phyloP scores from a whole-genome alignment of 2,797 vertebrate genomes.

The Hydrolagus colliei region DNA sequence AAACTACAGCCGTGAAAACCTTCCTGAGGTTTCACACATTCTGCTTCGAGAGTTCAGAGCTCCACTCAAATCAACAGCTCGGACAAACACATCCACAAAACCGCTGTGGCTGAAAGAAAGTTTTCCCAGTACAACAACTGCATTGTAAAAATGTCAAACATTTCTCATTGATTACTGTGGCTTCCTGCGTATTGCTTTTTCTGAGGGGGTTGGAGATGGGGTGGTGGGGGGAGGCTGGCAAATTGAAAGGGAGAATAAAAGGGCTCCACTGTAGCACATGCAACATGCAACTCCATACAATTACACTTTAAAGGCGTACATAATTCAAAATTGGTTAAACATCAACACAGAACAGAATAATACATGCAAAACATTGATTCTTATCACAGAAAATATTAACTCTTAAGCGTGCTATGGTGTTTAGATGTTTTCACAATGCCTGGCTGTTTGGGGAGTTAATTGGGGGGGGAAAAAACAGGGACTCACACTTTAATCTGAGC shows the following conservation, averaged over 20 bases:
- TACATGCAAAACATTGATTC: too few relatives aligned
- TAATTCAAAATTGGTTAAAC: too few relatives aligned
- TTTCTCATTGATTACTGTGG: background rate
- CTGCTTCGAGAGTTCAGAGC: background rate
- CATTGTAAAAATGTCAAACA: background rate
- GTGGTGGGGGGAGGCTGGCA: background rate
- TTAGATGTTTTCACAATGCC: too few relatives aligned
- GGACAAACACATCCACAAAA: background rate
- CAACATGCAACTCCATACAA: background rate
- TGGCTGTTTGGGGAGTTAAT: too few relatives aligned
- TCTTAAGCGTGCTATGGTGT: too few relatives aligned
- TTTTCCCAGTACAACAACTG: background rate
- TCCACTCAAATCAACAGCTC: background rate
- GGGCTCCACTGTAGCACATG: conserved; percentile 10
- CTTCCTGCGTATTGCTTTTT: background rate
- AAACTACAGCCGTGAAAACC: background rate
- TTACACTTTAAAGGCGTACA: background rate
- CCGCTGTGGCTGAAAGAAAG: conserved; percentile 17
- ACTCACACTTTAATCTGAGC: too few relatives aligned
- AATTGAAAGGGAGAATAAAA: conserved; percentile 21
- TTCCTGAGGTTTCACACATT: background rate
- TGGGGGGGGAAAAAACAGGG: too few relatives aligned
- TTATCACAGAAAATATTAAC: too few relatives aligned
- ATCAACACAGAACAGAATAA: too few relatives aligned
- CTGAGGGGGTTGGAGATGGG: too few relatives aligned